Conservation (phyloP, 2,888 invertebrate species). For the Seira ritae region DNA sequence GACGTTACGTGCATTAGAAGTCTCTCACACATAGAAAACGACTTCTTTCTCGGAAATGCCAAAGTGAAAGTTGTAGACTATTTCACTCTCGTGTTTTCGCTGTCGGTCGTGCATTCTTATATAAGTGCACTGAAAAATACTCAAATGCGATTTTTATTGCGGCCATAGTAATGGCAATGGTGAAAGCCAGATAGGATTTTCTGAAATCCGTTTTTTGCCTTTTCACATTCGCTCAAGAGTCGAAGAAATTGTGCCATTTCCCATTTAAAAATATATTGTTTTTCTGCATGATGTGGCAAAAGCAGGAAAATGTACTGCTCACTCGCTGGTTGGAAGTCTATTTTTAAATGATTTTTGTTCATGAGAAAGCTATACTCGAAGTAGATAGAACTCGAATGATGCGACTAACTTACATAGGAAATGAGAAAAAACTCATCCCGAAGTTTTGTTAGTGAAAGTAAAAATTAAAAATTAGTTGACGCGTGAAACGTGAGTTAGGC, state of each 20-base stretch:
- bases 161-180: no score
- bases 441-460: background rate
- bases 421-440: background rate
- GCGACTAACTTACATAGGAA: background rate
- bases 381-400: background rate
- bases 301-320: background rate
- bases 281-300: no score
- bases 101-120: no score
- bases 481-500: conserved; percentile 57
- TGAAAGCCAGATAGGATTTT: no score
- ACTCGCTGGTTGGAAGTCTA: background rate
- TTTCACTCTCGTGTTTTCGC: no score
- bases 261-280: no score
- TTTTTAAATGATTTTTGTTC: conserved; percentile 4
- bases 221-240: no score
- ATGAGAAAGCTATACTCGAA: background rate
- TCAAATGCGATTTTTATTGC: no score
- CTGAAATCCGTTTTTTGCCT: no score
- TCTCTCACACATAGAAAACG: no score
- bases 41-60: background rate
- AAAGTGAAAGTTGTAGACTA: background rate
- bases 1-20: background rate
- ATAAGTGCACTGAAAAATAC: no score
- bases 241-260: no score
- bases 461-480: conserved; percentile 60